phyloP scores from a whole-genome alignment of 2,113 vertebrate genomes.

The Todiramphus chloris region DNA sequence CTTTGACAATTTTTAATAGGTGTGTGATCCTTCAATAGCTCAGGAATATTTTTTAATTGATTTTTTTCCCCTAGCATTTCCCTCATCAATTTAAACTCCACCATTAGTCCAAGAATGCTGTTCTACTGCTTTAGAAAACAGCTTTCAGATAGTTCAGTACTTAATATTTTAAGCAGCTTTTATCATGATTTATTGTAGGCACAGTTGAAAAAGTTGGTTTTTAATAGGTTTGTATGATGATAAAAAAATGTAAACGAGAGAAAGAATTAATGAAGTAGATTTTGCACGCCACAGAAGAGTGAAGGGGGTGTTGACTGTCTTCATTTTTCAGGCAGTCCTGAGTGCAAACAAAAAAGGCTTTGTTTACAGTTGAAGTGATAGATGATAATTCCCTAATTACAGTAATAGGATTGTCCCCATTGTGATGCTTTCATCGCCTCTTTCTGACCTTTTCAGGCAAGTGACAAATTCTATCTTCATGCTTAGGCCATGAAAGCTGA shows the following conservation, averaged over 20 bases:
- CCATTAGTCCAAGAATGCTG: background rate
- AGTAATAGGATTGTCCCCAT: constrained; percentile 59
- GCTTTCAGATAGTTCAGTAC: background rate
- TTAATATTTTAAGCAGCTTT: background rate
- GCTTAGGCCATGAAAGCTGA: constrained; percentile 62
- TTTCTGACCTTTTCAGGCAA: constrained; percentile 61
- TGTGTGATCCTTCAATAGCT: background rate
- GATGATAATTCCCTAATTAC: constrained; percentile 71
- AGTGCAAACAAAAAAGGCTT: constrained; percentile 39
- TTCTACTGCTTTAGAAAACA: background rate
- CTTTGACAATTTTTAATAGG: background rate
- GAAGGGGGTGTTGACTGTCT: background rate
- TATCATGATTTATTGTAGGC: background rate
- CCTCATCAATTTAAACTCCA: background rate
- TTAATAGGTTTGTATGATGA: background rate
- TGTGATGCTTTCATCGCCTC: constrained; percentile 67
- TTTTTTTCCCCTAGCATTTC: background rate
- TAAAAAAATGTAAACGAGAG: background rate
- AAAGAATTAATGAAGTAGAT: background rate
- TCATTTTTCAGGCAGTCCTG: background rate
- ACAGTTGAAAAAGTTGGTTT: background rate
- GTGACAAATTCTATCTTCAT: constrained; percentile 58
- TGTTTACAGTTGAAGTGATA: constrained; percentile 61
- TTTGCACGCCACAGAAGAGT: background rate
- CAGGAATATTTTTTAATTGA: background rate